These are phyloP conservation scores for Cephus cinctus DNA, from an alignment of 1,140 invertebrate species.

Conservation along the genomic window DNA sequence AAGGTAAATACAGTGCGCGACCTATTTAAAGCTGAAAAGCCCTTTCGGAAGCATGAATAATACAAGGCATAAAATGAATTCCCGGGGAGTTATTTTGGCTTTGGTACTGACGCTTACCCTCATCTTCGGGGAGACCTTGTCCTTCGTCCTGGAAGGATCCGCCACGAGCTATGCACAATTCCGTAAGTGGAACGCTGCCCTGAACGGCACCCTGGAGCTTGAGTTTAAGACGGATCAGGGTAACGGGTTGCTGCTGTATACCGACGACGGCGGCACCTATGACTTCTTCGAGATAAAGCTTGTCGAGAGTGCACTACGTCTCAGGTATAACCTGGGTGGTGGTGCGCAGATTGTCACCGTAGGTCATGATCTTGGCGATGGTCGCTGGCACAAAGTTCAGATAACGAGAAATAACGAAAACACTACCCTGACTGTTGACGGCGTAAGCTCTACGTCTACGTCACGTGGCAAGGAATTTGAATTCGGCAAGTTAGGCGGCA, in stretches of 20 bases:
- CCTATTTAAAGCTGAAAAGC: no score
- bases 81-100: no score
- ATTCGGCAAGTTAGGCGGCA: slow-evolving; percentile 79
- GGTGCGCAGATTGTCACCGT: slow-evolving; percentile 86
- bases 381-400: slow-evolving; percentile 87
- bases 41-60: no score
- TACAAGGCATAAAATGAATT: no score
- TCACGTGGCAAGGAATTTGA: slow-evolving; percentile 82
- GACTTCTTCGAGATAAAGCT: slow-evolving; percentile 96
- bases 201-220: slow-evolving; percentile 85
- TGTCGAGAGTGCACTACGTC: slow-evolving; percentile 82
- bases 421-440: slow-evolving; percentile 80
- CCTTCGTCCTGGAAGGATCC: slow-evolving; percentile 79
- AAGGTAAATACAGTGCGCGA: no score
- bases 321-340: slow-evolving; percentile 84
- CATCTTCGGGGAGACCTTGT: slow-evolving; percentile 26
- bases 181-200: slow-evolving; percentile 82
- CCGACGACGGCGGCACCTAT: slow-evolving; percentile 90
- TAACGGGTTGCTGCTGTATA: slow-evolving; percentile 86
- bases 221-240: slow-evolving; percentile 91
- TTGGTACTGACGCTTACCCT: slow-evolving; percentile 20
- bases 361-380: slow-evolving; percentile 82
- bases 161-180: slow-evolving; percentile 87
- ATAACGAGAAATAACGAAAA: slow-evolving; percentile 71
- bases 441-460: slow-evolving; percentile 68